Base-by-base conservation (phyloP, 2,888 invertebrate species). In the Lasioglossum zephyrum region DNA sequence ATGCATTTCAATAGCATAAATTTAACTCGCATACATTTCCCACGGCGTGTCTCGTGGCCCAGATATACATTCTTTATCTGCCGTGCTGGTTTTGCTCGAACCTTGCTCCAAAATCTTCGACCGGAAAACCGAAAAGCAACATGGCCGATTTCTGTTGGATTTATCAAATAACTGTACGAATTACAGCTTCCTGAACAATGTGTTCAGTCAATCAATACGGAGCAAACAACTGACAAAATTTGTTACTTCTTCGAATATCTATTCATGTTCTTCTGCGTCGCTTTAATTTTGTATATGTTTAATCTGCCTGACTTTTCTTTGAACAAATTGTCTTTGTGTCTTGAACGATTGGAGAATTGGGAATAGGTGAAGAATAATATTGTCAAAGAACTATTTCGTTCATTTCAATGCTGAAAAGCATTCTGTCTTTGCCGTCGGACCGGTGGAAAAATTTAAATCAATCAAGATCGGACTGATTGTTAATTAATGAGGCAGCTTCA, bases 21-120 rank as follows among this genome's bases (percentile, higher is more conserved):
- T 81, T 77, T 66, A 36, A 31, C 70, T 66, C 57, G 74, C 74
- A 74, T 82, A 57, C 78, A 31, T 78, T 78, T 78, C 74, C 69
- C 72, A 26, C 69, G 53, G 36, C 69, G 53, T 39, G 57, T 70
- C 78, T 78, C 74, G 60, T 47, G 69, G n/a, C 44, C 69, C 39
- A 82, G 78, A 73, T 78, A 69, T 53, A 49, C 49, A 9, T 69
- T 82, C 78, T 79, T 74, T 78, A 70, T 74, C 82, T 26, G n/a
- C 4, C 66, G 18, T 18, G 31, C 18, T 60, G 60, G 26, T 13
- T 60, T 26, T 4, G 5, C 26, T 26, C 5, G 60, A 13, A 60
- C 60, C 60, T 60, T 60, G 60, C 60, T 60, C 60, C 26, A 60
- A 60, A 60, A 60, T 60, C 11, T n/a, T 60, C 13, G 26, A 26